Conservation (phyloP, 1,140 invertebrate species). For the Megalonaias nervosa region DNA sequence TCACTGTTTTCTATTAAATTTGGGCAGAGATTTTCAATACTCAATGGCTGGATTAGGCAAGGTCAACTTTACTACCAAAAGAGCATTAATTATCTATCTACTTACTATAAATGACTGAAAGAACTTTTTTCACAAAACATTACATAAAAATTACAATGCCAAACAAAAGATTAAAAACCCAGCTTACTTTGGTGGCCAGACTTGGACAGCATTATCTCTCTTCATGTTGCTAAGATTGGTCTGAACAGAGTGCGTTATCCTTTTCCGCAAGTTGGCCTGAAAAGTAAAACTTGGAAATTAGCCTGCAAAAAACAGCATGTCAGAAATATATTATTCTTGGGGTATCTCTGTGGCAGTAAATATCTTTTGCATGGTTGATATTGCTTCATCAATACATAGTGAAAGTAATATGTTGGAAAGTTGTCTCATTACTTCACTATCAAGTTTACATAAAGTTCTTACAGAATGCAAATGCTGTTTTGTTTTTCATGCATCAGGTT, state of each 20-base stretch:
- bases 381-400: too few species aligned
- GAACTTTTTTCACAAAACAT: neutral
- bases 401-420: too few species aligned
- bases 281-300: constrained; percentile 30
- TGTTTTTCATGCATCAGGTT: too few species aligned
- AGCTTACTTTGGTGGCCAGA: constrained; percentile 71
- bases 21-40: neutral
- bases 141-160: neutral
- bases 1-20: neutral
- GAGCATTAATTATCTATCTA: neutral
- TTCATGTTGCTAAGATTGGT: constrained; percentile 71
- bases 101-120: neutral
- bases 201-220: constrained; percentile 70
- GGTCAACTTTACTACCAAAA: neutral
- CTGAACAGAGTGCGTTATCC: constrained; percentile 70
- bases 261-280: constrained; percentile 70
- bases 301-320: too few species aligned
- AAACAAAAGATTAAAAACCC: constrained; percentile 15
- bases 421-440: too few species aligned
- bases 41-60: neutral
- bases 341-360: too few species aligned
- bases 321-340: too few species aligned
- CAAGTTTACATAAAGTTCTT: too few species aligned
- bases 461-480: too few species aligned
- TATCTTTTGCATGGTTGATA: too few species aligned